phyloP scores from a whole-genome alignment of 1,140 invertebrate genomes.

The Bombus difficillimus region DNA sequence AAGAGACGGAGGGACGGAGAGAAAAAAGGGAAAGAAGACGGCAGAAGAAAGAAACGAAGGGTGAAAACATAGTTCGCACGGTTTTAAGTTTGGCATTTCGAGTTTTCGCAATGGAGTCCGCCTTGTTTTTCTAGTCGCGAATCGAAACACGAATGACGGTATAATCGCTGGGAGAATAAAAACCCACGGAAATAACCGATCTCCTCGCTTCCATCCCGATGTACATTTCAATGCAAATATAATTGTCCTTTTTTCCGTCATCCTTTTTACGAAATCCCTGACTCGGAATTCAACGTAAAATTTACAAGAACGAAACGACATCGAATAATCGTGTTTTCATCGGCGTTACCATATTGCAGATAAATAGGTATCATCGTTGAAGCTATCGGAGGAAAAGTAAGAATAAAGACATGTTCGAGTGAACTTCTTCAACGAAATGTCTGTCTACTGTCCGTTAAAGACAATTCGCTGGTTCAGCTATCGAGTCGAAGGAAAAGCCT shows the following conservation, averaged over 20 bases:
- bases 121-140: neutral
- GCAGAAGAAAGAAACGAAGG: neutral
- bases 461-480: neutral
- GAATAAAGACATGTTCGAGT: neutral
- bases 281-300: neutral
- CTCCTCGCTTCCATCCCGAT: neutral
- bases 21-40: neutral
- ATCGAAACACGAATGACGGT: neutral
- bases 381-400: neutral
- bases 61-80: neutral
- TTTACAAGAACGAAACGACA: neutral
- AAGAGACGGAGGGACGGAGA: neutral
- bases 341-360: too few relatives aligned
- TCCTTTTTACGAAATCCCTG: neutral
- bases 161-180: slow-evolving; percentile 1
- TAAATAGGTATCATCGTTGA: neutral
- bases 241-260: neutral
- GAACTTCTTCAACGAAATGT: too few relatives aligned
- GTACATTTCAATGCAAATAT: neutral
- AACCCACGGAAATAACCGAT: neutral
- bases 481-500: neutral
- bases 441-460: too few relatives aligned
- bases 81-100: neutral
- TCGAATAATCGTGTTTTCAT: too few relatives aligned
- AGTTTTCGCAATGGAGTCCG: slow-evolving; percentile 16